phyloP scores from a whole-genome alignment of 2,888 invertebrate genomes.

The Epinotia brunnichana region DNA sequence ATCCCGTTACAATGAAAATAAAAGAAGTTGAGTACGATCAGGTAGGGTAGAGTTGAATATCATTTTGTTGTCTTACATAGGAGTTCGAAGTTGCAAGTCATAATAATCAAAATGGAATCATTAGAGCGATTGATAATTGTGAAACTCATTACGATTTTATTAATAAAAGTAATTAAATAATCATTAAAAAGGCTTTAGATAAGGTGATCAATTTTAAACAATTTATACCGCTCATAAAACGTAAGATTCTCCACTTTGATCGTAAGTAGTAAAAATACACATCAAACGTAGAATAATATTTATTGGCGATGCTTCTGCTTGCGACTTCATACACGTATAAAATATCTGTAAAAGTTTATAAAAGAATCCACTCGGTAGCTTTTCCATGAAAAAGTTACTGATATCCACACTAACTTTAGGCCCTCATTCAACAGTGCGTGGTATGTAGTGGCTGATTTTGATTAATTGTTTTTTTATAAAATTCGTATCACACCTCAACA shows the following conservation, averaged over 20 bases:
- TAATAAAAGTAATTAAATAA: conserved; percentile 1
- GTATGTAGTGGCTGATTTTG: too few relatives aligned
- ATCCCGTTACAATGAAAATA: not conserved
- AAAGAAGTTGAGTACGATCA: not conserved
- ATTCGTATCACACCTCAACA: too few relatives aligned
- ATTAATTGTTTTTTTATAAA: too few relatives aligned
- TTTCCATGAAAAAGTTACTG: too few relatives aligned
- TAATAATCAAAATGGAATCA: not conserved
- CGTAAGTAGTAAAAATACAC: not conserved
- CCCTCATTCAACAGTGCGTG: too few relatives aligned
- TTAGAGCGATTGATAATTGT: not conserved
- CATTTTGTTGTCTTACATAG: too few relatives aligned
- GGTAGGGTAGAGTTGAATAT: too few relatives aligned
- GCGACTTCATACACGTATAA: not conserved
- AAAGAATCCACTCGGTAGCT: too few relatives aligned
- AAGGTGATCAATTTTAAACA: not conserved
- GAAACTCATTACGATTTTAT: conserved; percentile 1
- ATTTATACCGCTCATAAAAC: not conserved
- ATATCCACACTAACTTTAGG: too few relatives aligned
- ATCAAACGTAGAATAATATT: not conserved
- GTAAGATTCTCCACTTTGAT: not conserved
- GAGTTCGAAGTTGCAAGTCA: not conserved
- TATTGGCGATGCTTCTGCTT: not conserved
- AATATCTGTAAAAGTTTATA: too few relatives aligned
- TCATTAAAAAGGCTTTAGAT: not conserved